Evolutionary conservation across 2,888 invertebrate species (phyloP), one percentile per base, ranked within the genome.

Genomic region (Diabrotica balteata): DNA sequence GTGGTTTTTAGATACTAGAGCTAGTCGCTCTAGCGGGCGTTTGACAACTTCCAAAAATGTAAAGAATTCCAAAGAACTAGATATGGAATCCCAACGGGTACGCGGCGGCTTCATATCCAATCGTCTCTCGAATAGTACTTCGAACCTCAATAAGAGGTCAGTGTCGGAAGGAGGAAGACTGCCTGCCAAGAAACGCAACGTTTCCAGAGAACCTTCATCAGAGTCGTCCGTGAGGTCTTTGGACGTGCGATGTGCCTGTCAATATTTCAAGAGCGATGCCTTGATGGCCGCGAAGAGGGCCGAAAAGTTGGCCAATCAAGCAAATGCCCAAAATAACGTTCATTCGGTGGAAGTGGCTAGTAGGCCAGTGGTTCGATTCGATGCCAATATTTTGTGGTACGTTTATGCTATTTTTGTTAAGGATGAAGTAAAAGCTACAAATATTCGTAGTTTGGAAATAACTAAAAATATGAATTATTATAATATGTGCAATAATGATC

Each of bases 241-340:
- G 80, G 94, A 94, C 82, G 93, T 94, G 71, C 90, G 94, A 76
- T 94, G 94, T 84, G 94, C 88, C 75, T 94, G 94, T 86, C 94
- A 94, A 86, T 94, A 90, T 85, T 94, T 90, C 85, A 91, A 93
- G 86, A 90, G 91, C 82, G 92, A 93, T 83, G 91, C 91, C 69
- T 84, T 93, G 77, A 86, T 94, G 77, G 93, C 93, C 70, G 72
- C 71, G 17, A 70, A 70, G 9, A 58, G 55, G 9, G 50, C 50
- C 9, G 51, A 57, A 44, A 58, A 59, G 10, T 8, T 51, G 4
- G 58, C 58, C 6, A 50, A 47, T 3, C 55, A 55, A 91, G 91
- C 81, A 7, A 17, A 22, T 42, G 45, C 45, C 17, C 32, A 45
- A 59, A 64, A 57, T 46, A 55, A 22, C 43, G 10, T 42, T 45